A percentile compares a stretch with the other conserved stretches of the same genome.
Evolutionary conservation across 2,797 vertebrate species (phyloP).

Genomic region (Rhinophrynus dorsalis): DNA sequence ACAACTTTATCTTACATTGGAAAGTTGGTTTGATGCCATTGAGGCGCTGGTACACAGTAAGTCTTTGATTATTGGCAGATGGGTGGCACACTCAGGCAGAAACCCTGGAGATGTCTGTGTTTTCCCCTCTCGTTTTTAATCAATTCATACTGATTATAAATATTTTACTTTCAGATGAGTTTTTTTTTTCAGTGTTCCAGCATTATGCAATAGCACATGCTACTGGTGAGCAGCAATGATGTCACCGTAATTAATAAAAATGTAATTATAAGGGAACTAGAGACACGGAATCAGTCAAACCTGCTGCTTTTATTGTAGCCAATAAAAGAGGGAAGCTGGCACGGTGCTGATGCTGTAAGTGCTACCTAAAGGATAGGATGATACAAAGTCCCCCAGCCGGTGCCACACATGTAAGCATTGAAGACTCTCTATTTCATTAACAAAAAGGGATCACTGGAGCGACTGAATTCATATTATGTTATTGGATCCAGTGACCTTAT

Average conservation of each 20-base stretch:
- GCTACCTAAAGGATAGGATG: not conserved
- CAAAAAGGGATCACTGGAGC: no score
- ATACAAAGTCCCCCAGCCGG: not conserved
- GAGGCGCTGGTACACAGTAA: not conserved
- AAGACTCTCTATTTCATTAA: not conserved
- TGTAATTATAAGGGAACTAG: slow-evolving; percentile 11
- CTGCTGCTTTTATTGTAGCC: slow-evolving; percentile 12
- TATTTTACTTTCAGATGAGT: slow-evolving; percentile 6
- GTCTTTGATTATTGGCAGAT: not conserved
- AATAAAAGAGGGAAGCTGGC: not conserved
- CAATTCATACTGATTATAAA: not conserved
- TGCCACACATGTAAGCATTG: slow-evolving; percentile 13
- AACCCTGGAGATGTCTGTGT: not conserved
- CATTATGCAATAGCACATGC: slow-evolving; percentile 4
- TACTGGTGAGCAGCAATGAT: slow-evolving; percentile 19
- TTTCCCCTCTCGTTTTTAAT: not conserved
- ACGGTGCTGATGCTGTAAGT: not conserved
- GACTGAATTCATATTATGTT: no score
- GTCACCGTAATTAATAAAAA: slow-evolving; percentile 31
- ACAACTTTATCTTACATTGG: no score
- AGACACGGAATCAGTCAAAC: not conserved
- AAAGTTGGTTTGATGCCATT: no score
- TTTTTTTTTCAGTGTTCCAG: not conserved
- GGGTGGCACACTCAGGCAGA: not conserved
- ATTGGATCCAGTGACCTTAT: no score